phyloP scores from a whole-genome alignment of 2,113 vertebrate species.

The Oreochromis tanganicae region DNA sequence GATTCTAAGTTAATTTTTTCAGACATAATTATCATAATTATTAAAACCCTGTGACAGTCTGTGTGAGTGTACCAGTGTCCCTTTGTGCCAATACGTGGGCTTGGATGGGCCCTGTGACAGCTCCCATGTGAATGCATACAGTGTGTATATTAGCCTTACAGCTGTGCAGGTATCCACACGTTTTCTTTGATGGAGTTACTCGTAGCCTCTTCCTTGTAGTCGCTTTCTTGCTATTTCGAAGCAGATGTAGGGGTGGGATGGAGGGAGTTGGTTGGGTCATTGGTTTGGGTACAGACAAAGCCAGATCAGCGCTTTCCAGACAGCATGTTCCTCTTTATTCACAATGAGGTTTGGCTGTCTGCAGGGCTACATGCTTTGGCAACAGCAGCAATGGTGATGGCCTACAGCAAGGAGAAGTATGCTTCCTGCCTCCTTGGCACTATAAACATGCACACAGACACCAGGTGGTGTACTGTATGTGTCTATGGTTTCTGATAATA shows the following conservation, averaged over 20 bases:
- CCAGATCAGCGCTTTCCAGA: constrained; percentile 52
- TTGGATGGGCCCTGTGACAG: neutral
- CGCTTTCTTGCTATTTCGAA: constrained; percentile 61
- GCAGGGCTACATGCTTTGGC: constrained; percentile 28
- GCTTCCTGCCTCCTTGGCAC: neutral
- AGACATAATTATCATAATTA: constrained; percentile 70
- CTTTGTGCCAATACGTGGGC: constrained; percentile 33
- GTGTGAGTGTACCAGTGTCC: constrained; percentile 8
- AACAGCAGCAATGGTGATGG: constrained; percentile 10
- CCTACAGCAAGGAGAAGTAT: constrained; percentile 31
- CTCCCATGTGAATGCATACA: constrained; percentile 8
- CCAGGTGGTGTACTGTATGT: constrained; percentile 23
- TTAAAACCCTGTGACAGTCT: constrained; percentile 73
- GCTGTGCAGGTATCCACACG: neutral
- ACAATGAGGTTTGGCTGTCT: constrained; percentile 41
- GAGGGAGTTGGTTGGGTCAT: neutral
- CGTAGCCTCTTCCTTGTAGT: constrained; percentile 69
- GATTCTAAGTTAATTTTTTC: constrained; percentile 79
- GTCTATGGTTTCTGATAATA: neutral
- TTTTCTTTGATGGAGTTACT: constrained; percentile 64
- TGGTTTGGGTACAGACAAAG: constrained; percentile 6
- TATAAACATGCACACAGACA: constrained; percentile 28
- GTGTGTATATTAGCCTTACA: constrained; percentile 7
- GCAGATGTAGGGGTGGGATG: constrained; percentile 30
- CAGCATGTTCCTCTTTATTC: constrained; percentile 36